These are phyloP conservation scores for Cryptomyrus ogoouensis DNA, from an alignment of 2,113 vertebrate species.

Conservation along the genomic window DNA sequence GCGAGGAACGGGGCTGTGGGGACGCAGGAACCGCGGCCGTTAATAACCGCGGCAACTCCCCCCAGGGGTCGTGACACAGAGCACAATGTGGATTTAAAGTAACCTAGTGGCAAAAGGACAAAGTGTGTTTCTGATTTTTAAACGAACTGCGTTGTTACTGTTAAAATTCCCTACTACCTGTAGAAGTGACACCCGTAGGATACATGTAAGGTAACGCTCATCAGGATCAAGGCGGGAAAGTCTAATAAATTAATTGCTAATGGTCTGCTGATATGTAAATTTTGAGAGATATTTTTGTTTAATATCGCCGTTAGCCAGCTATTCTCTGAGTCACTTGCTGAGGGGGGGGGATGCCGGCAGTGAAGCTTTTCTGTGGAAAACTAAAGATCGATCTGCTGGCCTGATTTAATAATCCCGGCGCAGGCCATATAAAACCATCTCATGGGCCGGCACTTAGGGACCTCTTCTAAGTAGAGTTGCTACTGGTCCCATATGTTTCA, in stretches of 20 bases:
- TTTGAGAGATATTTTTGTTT: background rate
- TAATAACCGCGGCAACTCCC: constrained; percentile 27
- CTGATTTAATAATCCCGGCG: background rate
- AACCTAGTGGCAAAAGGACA: background rate
- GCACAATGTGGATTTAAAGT: background rate
- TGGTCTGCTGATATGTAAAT: background rate
- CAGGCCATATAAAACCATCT: background rate
- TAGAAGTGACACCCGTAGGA: background rate
- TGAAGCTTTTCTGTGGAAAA: background rate
- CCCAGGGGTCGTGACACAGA: background rate
- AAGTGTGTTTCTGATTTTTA: background rate
- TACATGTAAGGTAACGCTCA: background rate
- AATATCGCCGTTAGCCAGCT: background rate
- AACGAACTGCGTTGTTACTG: background rate
- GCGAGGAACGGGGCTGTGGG: constrained; percentile 26
- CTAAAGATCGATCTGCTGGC: background rate
- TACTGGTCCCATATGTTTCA: background rate
- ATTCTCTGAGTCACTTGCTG: background rate
- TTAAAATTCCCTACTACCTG: background rate
- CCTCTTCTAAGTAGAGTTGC: background rate
- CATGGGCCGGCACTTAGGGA: background rate
- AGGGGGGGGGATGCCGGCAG: background rate
- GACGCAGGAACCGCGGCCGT: constrained; percentile 38
- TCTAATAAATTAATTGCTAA: background rate
- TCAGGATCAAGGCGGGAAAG: background rate